These are phyloP conservation scores for Eumaeus atala DNA, from an alignment of 1,140 invertebrate genomes.

Conservation along the genomic window DNA sequence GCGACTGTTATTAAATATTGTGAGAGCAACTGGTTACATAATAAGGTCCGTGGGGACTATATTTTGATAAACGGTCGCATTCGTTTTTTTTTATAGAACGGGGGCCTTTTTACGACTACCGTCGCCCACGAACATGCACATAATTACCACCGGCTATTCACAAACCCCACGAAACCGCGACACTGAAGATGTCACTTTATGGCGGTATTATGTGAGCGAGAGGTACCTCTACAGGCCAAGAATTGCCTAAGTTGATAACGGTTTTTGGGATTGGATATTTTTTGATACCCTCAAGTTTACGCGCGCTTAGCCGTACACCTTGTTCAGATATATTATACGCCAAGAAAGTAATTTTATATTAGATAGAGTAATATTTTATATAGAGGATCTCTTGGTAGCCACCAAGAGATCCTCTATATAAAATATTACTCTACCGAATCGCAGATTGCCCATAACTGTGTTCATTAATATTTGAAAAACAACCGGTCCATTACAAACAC, in stretches of 20 bases:
- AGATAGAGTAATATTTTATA: constrained; percentile 22
- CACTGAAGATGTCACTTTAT: too few relatives aligned
- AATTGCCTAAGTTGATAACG: constrained; percentile 30
- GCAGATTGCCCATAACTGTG: constrained; percentile 16
- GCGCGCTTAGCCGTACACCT: constrained; percentile 18
- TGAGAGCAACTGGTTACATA: too few relatives aligned
- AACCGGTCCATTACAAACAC: constrained; percentile 16
- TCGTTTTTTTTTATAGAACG: too few relatives aligned
- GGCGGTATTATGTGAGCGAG: too few relatives aligned
- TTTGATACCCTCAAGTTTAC: constrained; percentile 24
- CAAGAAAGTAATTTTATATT: constrained; percentile 15
- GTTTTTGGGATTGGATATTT: constrained; percentile 35
- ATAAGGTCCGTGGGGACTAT: too few relatives aligned
- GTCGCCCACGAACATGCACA: too few relatives aligned
- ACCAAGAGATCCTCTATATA: constrained; percentile 19
- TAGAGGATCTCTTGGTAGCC: constrained; percentile 15
- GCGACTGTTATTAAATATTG: too few relatives aligned
- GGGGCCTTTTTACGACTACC: too few relatives aligned
- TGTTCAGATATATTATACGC: constrained; percentile 19
- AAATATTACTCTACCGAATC: constrained; percentile 17
- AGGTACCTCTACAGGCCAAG: too few relatives aligned
- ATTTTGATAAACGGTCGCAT: too few relatives aligned
- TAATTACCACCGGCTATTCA: too few relatives aligned
- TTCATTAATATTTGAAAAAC: constrained; percentile 21
- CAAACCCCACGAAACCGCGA: too few relatives aligned